A percentile compares a stretch with the other conserved stretches of the same genome.
Conservation (phyloP, 2,797 vertebrate genomes). For the Darevskia nairensis region DNA sequence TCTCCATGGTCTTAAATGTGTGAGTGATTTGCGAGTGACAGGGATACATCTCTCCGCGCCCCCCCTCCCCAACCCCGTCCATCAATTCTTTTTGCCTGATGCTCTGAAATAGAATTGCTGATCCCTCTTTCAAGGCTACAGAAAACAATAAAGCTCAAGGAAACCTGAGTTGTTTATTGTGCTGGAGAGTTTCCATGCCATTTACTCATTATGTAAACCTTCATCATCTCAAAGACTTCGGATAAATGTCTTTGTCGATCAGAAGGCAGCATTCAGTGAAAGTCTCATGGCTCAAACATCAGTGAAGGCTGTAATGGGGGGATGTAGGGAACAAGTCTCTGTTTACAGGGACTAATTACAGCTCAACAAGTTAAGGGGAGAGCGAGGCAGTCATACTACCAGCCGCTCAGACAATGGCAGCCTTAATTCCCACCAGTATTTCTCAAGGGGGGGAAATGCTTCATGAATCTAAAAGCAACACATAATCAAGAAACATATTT, state of each 20-base stretch:
- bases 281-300: conserved; percentile 7
- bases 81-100: conserved; percentile 7
- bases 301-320: neutral
- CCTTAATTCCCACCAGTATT: neutral
- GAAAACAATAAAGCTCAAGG: conserved; percentile 15
- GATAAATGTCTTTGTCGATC: neutral
- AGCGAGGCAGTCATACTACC: neutral
- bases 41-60: neutral
- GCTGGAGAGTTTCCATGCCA: neutral
- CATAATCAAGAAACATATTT: neutral
- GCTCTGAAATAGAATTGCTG: neutral
- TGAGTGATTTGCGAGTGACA: conserved; percentile 2
- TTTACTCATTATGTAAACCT: conserved; percentile 3
- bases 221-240: neutral
- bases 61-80: neutral
- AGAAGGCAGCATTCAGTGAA: neutral
- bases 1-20: neutral
- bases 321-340: neutral
- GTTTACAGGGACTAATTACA: neutral
- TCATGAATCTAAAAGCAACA: neutral
- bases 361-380: neutral
- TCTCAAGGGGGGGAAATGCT: neutral
- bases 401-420: neutral
- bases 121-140: conserved; percentile 9
- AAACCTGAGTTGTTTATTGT: conserved; percentile 32